These are phyloP conservation scores for Phaenicophaeus curvirostris DNA, from an alignment of 2,797 vertebrate genomes.

Conservation along the genomic window DNA sequence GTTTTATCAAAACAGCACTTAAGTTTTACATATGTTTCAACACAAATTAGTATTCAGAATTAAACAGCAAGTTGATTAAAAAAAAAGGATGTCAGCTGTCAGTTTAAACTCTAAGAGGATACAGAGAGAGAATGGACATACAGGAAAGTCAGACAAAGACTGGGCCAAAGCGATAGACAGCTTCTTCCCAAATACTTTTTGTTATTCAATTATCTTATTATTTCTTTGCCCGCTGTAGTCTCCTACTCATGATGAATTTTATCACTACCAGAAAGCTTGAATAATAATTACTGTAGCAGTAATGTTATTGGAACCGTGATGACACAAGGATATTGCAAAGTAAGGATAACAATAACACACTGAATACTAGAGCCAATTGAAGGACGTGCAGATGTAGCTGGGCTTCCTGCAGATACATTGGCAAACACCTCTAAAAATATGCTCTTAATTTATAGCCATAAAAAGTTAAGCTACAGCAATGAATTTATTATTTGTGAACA, in stretches of 20 bases:
- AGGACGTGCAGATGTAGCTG: fast-evolving
- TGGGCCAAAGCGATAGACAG: background rate
- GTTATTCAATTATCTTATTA: slow-evolving; percentile 16
- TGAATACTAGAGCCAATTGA: background rate
- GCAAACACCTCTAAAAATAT: background rate
- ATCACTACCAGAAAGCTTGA: background rate
- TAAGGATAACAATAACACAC: background rate
- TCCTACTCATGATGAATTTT: background rate
- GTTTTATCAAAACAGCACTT: slow-evolving; percentile 69
- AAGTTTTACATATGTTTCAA: slow-evolving; percentile 74
- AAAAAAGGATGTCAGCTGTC: slow-evolving; percentile 36
- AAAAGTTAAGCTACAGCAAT: background rate
- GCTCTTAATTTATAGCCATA: background rate
- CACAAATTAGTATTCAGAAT: slow-evolving; percentile 70
- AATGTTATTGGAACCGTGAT: background rate
- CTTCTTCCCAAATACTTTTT: slow-evolving; percentile 19
- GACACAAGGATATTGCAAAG: background rate
- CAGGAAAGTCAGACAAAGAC: background rate
- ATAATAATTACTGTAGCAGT: background rate
- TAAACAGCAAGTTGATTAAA: slow-evolving; percentile 53
- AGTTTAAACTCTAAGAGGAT: slow-evolving; percentile 37
- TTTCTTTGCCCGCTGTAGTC: background rate
- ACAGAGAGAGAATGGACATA: background rate
- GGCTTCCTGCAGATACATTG: background rate
- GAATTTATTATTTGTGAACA: background rate